Evolutionary conservation across 2,888 invertebrate species (phyloP).

Genomic region (Caenorhabditis wallacei): DNA sequence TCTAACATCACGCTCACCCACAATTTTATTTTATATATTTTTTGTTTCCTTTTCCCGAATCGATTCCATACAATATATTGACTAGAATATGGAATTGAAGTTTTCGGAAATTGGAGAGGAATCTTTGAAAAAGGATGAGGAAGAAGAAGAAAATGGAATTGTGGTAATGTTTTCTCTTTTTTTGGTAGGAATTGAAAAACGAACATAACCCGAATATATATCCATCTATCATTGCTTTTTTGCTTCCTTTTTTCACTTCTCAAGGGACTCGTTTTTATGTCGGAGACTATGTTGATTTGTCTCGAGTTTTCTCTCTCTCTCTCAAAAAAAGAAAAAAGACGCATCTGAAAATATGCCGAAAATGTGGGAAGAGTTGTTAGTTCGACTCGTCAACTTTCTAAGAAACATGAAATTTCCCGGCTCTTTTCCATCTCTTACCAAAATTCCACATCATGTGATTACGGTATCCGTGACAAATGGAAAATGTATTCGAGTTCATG

Average conservation of each 20-base stretch:
- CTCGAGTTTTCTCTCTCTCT: conserved; percentile 18
- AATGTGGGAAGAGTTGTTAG: conserved; percentile 42
- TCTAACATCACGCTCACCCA: background rate
- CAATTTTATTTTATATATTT: conserved; percentile 20
- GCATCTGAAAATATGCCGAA: conserved; percentile 43
- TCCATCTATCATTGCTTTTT: conserved; percentile 42
- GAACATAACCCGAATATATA: conserved; percentile 17
- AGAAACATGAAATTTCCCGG: conserved; percentile 33
- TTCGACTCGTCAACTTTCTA: conserved; percentile 31
- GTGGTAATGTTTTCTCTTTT: conserved; percentile 38
- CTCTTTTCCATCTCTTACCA: background rate
- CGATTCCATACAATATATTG: conserved; percentile 1
- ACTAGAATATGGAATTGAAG: conserved; percentile 12
- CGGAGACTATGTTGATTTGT: conserved; percentile 44
- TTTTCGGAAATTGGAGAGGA: conserved; percentile 18
- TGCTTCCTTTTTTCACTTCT: background rate
- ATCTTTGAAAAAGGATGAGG: conserved; percentile 8
- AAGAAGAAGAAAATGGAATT: conserved; percentile 30
- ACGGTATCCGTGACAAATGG: conserved; percentile 40
- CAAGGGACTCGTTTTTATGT: conserved; percentile 34
- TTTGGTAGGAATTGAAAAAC: too few relatives aligned
- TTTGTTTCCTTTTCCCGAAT: background rate
- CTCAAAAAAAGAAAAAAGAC: conserved; percentile 13
- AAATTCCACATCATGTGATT: conserved; percentile 29
- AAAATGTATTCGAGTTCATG: conserved; percentile 52